Evolutionary conservation across 2,888 invertebrate genomes (phyloP).

Genomic region (Allygus modestus): DNA sequence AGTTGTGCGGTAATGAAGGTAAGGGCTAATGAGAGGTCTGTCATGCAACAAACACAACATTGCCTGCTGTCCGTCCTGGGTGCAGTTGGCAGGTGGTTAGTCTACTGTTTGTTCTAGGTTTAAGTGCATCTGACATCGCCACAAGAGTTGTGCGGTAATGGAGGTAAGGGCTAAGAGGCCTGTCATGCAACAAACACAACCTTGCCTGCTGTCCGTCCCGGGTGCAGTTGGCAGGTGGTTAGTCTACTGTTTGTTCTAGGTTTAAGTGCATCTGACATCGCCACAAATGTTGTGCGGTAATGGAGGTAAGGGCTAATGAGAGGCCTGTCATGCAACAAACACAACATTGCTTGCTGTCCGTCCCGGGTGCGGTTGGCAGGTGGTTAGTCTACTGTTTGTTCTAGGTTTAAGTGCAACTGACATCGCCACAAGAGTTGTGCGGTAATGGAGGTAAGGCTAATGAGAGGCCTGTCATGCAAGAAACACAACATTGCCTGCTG

Average conservation of each 20-base stretch:
- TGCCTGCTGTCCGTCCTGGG: neutral
- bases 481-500: neutral
- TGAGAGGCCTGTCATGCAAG: neutral
- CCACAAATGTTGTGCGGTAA: neutral
- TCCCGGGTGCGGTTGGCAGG: neutral
- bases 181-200: conserved; percentile 6
- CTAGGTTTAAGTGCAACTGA: neutral
- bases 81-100: neutral
- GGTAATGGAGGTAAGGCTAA: neutral
- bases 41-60: conserved; percentile 16
- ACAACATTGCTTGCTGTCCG: neutral
- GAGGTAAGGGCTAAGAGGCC: neutral
- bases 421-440: neutral
- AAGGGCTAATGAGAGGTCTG: conserved; percentile 23
- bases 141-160: neutral
- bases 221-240: neutral
- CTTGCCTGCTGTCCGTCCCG: neutral
- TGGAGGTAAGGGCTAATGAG: neutral
- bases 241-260: neutral
- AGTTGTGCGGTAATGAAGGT: neutral
- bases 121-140: neutral
- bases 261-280: neutral
- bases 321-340: neutral
- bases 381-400: too few relatives aligned
- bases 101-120: neutral